These are phyloP conservation scores for Scopus umbretta DNA, from an alignment of 2,113 vertebrate genomes.

Conservation along the genomic window DNA sequence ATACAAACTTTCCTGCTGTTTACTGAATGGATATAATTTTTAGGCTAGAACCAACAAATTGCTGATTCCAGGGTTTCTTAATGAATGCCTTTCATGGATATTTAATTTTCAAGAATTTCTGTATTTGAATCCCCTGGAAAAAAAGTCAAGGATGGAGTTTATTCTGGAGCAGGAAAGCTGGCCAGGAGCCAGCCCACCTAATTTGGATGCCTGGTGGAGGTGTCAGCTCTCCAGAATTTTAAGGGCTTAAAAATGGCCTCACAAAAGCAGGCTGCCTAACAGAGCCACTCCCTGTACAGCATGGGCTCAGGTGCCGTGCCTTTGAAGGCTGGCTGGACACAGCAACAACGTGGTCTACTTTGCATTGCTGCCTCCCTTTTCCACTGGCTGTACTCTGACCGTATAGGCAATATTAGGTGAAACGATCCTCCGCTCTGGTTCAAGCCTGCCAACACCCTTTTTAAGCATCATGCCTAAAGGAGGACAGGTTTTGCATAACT, in stretches of 20 bases:
- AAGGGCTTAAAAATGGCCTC: not conserved
- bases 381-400: not conserved
- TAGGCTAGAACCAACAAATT: slow-evolving; percentile 1
- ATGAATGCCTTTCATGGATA: slow-evolving; percentile 12
- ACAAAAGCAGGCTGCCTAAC: not conserved
- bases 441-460: not conserved
- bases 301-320: not conserved
- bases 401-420: not conserved
- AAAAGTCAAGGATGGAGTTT: slow-evolving; percentile 6
- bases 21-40: not conserved
- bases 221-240: slow-evolving; percentile 12
- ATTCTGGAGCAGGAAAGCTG: slow-evolving; percentile 20
- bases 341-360: rapidly evolving
- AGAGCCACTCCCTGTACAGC: not conserved
- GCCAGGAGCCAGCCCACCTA: slow-evolving; percentile 9
- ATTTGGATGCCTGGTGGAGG: not conserved
- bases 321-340: not conserved
- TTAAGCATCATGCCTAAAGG: not conserved
- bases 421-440: not conserved
- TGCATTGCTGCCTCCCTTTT: not conserved
- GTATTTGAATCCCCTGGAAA: not conserved
- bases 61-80: slow-evolving; percentile 12
- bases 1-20: not conserved
- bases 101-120: slow-evolving; percentile 27
- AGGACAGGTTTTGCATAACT: not conserved